Percentiles rank a stretch among this genome's conserved stretches.
These are phyloP conservation scores for Bombycilla garrulus DNA, from an alignment of 2,113 vertebrate genomes.

Conservation along the genomic window DNA sequence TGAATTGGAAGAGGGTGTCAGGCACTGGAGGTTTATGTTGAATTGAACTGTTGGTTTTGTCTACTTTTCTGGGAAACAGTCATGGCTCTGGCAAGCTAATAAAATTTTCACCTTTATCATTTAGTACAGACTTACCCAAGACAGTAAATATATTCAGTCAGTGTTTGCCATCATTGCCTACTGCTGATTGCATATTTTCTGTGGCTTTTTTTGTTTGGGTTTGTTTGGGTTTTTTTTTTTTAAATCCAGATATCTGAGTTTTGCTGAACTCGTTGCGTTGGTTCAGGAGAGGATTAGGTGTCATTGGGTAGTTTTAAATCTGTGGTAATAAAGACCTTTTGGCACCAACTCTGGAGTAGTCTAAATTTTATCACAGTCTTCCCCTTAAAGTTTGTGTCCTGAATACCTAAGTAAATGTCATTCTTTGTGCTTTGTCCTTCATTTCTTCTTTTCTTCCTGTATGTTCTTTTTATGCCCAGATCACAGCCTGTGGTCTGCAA, in stretches of 20 bases:
- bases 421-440: neutral
- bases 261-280: neutral
- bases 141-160: neutral
- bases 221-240: neutral
- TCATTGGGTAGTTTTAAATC: neutral
- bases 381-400: neutral
- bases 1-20: neutral
- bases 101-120: neutral
- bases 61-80: neutral
- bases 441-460: neutral
- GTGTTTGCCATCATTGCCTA: neutral
- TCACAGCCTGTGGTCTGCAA: neutral
- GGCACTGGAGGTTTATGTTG: neutral
- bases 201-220: neutral
- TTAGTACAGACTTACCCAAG: neutral
- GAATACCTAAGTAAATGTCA: neutral
- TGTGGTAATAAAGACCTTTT: neutral
- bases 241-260: neutral
- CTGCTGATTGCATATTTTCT: neutral
- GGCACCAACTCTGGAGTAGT: neutral
- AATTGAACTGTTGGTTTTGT: neutral
- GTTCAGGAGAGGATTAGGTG: neutral
- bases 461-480: neutral
- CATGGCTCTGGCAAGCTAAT: neutral
- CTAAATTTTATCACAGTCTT: neutral